These are phyloP conservation scores for Agonopterix subpropinquella DNA, from an alignment of 2,888 invertebrate species.

Conservation along the genomic window DNA sequence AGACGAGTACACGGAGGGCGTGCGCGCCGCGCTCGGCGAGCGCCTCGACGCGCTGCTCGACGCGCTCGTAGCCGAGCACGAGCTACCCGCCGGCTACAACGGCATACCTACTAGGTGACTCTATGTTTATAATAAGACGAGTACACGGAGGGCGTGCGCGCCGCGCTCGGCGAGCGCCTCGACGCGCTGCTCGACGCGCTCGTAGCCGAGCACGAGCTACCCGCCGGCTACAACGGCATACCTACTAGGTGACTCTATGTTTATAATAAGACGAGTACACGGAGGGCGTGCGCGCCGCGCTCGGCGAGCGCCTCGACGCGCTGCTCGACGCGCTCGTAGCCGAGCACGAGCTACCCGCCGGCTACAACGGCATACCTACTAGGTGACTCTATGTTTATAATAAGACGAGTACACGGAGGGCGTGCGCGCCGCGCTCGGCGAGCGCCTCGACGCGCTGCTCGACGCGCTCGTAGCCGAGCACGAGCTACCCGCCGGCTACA, in stretches of 20 bases:
- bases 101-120: slow-evolving; percentile 74
- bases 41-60: slow-evolving; percentile 82
- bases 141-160: too few relatives aligned
- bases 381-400: slow-evolving; percentile 25
- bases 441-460: slow-evolving; percentile 80
- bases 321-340: slow-evolving; percentile 80
- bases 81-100: slow-evolving; percentile 66
- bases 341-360: slow-evolving; percentile 76
- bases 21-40: slow-evolving; percentile 75
- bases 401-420: neutral
- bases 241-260: slow-evolving; percentile 53
- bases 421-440: slow-evolving; percentile 73
- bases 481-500: slow-evolving; percentile 66
- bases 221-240: slow-evolving; percentile 73
- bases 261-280: neutral
- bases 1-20: too few relatives aligned
- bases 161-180: slow-evolving; percentile 81
- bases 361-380: slow-evolving; percentile 77
- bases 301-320: slow-evolving; percentile 80
- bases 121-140: neutral
- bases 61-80: slow-evolving; percentile 79
- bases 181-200: slow-evolving; percentile 79
- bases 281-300: slow-evolving; percentile 47
- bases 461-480: slow-evolving; percentile 80
- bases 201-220: slow-evolving; percentile 79